phyloP scores from a whole-genome alignment of 2,888 invertebrate species.

The Unio delphinus region DNA sequence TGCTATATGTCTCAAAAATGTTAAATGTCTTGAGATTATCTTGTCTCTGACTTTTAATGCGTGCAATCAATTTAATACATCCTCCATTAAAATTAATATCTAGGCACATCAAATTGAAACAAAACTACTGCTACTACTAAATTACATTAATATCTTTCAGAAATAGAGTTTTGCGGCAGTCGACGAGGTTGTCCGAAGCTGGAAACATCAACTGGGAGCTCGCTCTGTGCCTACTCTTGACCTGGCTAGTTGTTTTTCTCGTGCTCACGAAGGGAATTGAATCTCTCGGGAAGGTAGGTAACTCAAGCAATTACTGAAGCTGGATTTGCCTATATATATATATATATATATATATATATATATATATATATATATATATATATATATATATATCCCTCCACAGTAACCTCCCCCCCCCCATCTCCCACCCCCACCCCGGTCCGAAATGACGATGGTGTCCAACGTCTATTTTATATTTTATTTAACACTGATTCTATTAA shows the following conservation, averaged over 20 bases:
- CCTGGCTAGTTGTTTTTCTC: conserved; percentile 67
- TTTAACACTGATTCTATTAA: too few relatives aligned
- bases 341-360: background rate
- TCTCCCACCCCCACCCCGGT: too few relatives aligned
- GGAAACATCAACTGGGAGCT: conserved; percentile 66
- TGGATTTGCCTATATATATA: background rate
- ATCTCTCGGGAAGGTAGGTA: conserved; percentile 68
- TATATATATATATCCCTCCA: background rate
- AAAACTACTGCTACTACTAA: too few relatives aligned
- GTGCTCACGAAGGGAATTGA: conserved; percentile 69
- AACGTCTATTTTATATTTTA: too few relatives aligned
- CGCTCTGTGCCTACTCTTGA: conserved; percentile 63
- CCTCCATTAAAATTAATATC: too few relatives aligned
- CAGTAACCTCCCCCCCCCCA: too few relatives aligned
- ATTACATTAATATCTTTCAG: conserved; percentile 28
- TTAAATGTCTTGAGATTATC: too few relatives aligned
- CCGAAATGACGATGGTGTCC: too few relatives aligned
- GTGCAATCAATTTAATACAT: too few relatives aligned
- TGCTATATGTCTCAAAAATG: too few relatives aligned
- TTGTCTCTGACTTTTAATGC: too few relatives aligned
- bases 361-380: background rate
- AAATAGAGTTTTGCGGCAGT: conserved; percentile 61
- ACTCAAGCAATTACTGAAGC: background rate
- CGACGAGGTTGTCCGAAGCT: conserved; percentile 55
- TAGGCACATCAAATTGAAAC: too few relatives aligned